Base-by-base conservation (phyloP, 2,797 vertebrate genomes). In the Takifugu rubripes region DNA sequence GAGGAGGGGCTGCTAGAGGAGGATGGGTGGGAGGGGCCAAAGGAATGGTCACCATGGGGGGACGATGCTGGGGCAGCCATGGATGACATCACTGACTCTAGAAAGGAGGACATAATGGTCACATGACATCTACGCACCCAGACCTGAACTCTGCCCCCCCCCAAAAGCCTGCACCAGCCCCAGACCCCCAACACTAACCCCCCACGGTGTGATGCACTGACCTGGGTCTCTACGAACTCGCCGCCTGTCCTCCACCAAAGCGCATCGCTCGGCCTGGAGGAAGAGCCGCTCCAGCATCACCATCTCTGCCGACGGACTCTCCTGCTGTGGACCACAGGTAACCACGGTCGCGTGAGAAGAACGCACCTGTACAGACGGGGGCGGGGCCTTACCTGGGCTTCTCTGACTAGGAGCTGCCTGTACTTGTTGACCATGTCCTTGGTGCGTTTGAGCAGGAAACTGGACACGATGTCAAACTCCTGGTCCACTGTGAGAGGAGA, bases 381-480 rank as follows among this genome's bases (percentile, higher is more conserved):
- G 27, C 3, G 15, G 9, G 0, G 36, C 49, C 64, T 72, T 66
- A 92, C 92, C 89, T 90, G 89, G 47, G 90, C 79, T 54, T 93
- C 92, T 68, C 79, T 72, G 11, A 93, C 85, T 66, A 93, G 66
- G 49, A 92, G 90, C 86, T 92, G 90, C 75, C 92, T 87, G 61
- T 93, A 92, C 72, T 92, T 93, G 82, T 91, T 93, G 55, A 92
- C 83, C 92, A 93, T 93, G 83, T 92, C 89, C 83, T 91, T 92
- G 65, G 89, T 91, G 56, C 88, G 91, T 63, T 91, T 92, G 45
- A 92, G 83, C 69, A 93, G 89, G 70, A 92, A 84, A n/a, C 82
- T 81, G 0, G 92, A 92, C 66, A 90, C 87, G 0, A 80, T 74
- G 72, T 92, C 89, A 64, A 93, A 93, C 88, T 92, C 90, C 85